Base-by-base conservation (phyloP, 1,140 invertebrate species). In the Myzus persicae region DNA sequence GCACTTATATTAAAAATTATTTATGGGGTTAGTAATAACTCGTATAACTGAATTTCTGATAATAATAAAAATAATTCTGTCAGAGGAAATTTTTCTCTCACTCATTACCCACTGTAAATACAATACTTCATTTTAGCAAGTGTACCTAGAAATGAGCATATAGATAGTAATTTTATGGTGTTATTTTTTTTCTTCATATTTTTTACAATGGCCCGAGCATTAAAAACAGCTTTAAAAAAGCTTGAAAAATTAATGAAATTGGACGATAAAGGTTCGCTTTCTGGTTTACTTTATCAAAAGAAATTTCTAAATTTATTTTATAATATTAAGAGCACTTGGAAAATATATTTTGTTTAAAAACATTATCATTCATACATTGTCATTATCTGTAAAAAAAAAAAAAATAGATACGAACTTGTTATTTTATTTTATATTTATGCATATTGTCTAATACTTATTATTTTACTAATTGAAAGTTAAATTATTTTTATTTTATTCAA, bases 1-100 rank as follows among this genome's bases (percentile, higher is more conserved):
- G 31, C 59, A 76, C 59, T 76, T 76, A 76, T 36, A 76, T 76
- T 76, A 76, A 76, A 76, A n/a, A 76, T 76, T 67, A 76, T 76
- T 76, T 76, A 76, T n/a, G n/a, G n/a, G 31, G 59, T 76, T 76
- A n/a, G n/a, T 76, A 76, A 76, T n/a, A n/a, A 76, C n/a, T 76
- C 59, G n/a, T 76, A n/a, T 76, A n/a, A 76, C n/a, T 76, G 59
- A 76, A 67, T n/a, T 67, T 67, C 59, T 67, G n/a, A 67, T 67
- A 67, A n/a, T 67, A 67, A 67, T n/a, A n/a, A n/a, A 76, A 76
- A 76, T 51, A 76, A 14, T n/a, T 76, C 31, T n/a, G 31, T 0
- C 1, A 76, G n/a, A n/a, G 31, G 11, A 18, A n/a, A 76, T n/a
- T n/a, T n/a, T 4, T n/a, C 31, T 76, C 59, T 76, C 31, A n/a